Conservation (phyloP, 2,888 invertebrate species). For the Hirtodrosophila confusa region DNA sequence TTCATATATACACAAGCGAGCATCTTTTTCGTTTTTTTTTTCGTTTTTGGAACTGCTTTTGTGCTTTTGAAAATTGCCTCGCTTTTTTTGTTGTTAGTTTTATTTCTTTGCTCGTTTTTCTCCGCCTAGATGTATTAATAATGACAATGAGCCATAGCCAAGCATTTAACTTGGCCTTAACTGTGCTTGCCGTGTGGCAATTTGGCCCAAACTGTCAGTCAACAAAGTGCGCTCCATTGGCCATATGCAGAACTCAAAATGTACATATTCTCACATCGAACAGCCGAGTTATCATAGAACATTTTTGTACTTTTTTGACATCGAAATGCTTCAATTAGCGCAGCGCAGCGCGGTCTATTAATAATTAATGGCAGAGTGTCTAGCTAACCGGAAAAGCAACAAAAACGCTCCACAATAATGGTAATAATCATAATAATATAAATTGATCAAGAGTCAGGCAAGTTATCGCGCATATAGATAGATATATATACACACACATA, state of each 20-base stretch:
- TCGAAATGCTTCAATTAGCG: conserved; percentile 55
- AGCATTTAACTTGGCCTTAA: background rate
- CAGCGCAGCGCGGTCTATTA: conserved; percentile 42
- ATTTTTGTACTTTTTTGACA: conserved; percentile 2
- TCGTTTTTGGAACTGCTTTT: conserved; percentile 13
- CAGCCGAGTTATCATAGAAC: conserved; percentile 23
- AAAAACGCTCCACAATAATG: conserved; percentile 48
- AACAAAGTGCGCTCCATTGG: too few species aligned
- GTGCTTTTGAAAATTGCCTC: conserved; percentile 37
- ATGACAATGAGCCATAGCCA: conserved; percentile 43
- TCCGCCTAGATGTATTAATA: conserved; percentile 56
- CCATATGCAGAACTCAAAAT: conserved; percentile 7
- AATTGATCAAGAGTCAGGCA: conserved; percentile 71
- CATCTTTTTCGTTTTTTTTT: conserved; percentile 29
- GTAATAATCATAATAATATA: conserved; percentile 73
- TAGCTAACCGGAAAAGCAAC: conserved; percentile 62
- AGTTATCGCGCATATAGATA: conserved; percentile 39
- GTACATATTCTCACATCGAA: conserved; percentile 7
- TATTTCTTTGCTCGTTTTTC: conserved; percentile 1
- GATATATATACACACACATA: conserved; percentile 29
- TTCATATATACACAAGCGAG: conserved; percentile 18
- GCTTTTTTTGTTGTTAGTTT: too few species aligned
- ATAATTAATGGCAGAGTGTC: conserved; percentile 51
- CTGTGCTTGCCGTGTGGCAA: background rate
- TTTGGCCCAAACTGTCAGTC: too few species aligned